phyloP scores from a whole-genome alignment of 1,140 invertebrate genomes.

The Arion vulgaris region DNA sequence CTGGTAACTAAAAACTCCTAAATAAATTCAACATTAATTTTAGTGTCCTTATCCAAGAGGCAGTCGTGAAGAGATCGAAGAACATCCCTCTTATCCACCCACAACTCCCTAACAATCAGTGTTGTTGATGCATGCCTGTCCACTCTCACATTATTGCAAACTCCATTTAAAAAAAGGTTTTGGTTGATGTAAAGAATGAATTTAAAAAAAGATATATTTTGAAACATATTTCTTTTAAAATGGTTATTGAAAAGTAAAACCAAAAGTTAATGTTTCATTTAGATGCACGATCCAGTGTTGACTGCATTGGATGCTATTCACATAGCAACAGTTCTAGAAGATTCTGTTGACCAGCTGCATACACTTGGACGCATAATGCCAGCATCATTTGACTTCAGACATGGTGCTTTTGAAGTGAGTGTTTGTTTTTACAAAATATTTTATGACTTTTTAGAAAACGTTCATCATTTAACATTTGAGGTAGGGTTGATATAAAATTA shows the following conservation, averaged over 20 bases:
- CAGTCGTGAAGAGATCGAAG: too few relatives aligned
- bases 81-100: too few relatives aligned
- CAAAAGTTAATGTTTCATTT: background rate
- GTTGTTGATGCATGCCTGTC: too few relatives aligned
- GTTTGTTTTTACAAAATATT: background rate
- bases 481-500: background rate
- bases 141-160: too few relatives aligned
- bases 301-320: constrained; percentile 67
- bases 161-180: too few relatives aligned
- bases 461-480: background rate
- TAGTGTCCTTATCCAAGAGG: too few relatives aligned
- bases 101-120: too few relatives aligned
- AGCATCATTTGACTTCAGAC: constrained; percentile 59
- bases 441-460: background rate
- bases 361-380: constrained; percentile 71
- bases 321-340: constrained; percentile 69
- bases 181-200: too few relatives aligned
- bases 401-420: constrained; percentile 64
- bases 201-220: too few relatives aligned
- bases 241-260: too few relatives aligned
- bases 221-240: background rate
- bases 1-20: too few relatives aligned
- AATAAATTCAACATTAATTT: too few relatives aligned
- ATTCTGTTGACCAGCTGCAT: constrained; percentile 70
- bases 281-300: constrained; percentile 48